Evolutionary conservation across 1,140 invertebrate species (phyloP), one percentile per base, ranked within the genome.

Genomic region (Artemia franciscana): DNA sequence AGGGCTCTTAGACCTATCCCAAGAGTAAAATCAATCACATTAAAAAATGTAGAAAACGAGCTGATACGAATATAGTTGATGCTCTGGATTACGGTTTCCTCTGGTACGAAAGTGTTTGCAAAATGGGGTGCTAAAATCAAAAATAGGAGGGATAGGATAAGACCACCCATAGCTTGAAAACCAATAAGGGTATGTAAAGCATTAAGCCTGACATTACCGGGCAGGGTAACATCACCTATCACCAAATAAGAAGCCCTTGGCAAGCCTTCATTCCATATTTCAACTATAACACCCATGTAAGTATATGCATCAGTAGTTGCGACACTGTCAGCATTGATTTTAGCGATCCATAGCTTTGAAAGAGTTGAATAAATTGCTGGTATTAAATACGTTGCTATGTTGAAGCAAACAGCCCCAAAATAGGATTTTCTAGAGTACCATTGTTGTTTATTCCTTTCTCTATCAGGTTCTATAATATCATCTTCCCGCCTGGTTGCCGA

Each of bases 11-110:
- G 30, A 30, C 61, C 57, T 5, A 15, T 24, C 2, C 61, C 30
- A 18, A 62, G 25, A 12, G 39, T 21, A 24, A 56, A 62, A 9
- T 62, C 61, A 9, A 51, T 21, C 4, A 62, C 61, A 0, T 28
- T 51, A 57, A 62, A 62, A 24, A 62, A 62, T 5, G 61, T 62
- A 1, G 61, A 62, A 30, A 62, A 62, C 27, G 61, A 59, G n/a
- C 28, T 24, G 30, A 62, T 62, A 9, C 61, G 27, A 21, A 62
- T 57, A 51, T 62, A 62, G 5, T 12, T 57, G 18, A 62, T 25
- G 27, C n/a, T n/a, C n/a, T n/a, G n/a, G n/a, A n/a, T n/a, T n/a
- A n/a, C n/a, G n/a, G n/a, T n/a, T n/a, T n/a, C n/a, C n/a, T 59
- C 24, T 18, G 61, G 61, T 25, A 56, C 39, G 25, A 62, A 62